phyloP scores from a whole-genome alignment of 1,140 invertebrate genomes.

The Neelides sp. region DNA sequence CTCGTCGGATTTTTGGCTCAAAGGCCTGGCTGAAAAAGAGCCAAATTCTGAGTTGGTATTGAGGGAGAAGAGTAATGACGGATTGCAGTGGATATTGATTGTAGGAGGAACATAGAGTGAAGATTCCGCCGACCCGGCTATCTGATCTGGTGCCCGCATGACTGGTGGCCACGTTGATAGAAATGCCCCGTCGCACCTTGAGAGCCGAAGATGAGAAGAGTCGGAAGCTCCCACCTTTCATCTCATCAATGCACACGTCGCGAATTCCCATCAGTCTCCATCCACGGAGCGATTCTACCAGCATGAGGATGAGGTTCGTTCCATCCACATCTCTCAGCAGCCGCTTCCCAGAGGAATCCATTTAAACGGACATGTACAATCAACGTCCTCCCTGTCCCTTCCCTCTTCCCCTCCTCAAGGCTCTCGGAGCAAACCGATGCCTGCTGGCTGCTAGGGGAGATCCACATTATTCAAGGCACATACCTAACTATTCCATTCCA shows the following conservation, averaged over 20 bases:
- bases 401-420: constrained; percentile 12
- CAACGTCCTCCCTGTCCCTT: constrained; percentile 17
- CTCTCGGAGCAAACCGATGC: not conserved
- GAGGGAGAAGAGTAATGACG: constrained; percentile 19
- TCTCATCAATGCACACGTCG: constrained; percentile 17
- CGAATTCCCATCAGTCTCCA: constrained; percentile 5
- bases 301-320: constrained; percentile 6
- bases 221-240: constrained; percentile 19
- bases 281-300: constrained; percentile 1
- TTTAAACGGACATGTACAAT: constrained; percentile 30
- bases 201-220: not conserved
- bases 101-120: not conserved
- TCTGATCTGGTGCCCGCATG: too few relatives aligned
- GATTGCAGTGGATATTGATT: constrained; percentile 27
- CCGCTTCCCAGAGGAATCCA: constrained; percentile 29
- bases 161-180: too few relatives aligned
- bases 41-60: constrained; percentile 2
- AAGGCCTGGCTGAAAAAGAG: too few relatives aligned
- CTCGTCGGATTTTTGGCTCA: too few relatives aligned
- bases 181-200: not conserved
- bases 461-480: constrained; percentile 25
- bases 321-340: constrained; percentile 17
- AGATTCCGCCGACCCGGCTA: not conserved
- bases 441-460: not conserved
- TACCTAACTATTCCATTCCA: constrained; percentile 27